Conservation (phyloP, 2,888 invertebrate species). For the Stenotaenia linearis region DNA sequence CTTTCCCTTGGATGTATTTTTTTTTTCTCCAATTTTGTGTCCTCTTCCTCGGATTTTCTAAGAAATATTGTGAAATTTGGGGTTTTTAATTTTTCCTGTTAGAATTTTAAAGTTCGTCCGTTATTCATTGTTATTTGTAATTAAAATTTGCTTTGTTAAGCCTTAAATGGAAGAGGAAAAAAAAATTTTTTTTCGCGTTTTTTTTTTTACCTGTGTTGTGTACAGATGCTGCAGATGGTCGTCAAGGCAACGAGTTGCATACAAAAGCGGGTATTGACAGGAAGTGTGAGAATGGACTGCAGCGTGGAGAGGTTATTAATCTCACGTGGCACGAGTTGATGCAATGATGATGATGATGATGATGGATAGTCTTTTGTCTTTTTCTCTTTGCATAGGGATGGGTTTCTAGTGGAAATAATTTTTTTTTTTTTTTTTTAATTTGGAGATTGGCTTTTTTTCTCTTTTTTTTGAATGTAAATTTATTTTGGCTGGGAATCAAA, state of each 20-base stretch:
- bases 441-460: neutral
- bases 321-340: conserved; percentile 26
- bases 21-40: neutral
- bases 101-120: neutral
- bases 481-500: conserved; percentile 2
- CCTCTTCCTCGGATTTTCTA: neutral
- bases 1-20: neutral
- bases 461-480: neutral
- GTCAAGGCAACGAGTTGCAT: conserved; percentile 28
- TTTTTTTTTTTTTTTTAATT: neutral
- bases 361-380: conserved; percentile 24
- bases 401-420: neutral
- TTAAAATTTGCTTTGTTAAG: neutral
- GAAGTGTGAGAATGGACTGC: conserved; percentile 10
- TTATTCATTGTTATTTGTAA: neutral
- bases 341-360: conserved; percentile 27
- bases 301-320: conserved; percentile 5
- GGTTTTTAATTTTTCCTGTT: conserved; percentile 15
- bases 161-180: neutral
- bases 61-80: neutral
- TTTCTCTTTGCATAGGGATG: conserved; percentile 7
- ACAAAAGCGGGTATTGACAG: conserved; percentile 29
- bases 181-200: neutral
- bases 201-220: neutral
- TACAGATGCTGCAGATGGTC: conserved; percentile 32